These are phyloP conservation scores for Spilarctia lutea DNA, from an alignment of 2,888 invertebrate species.

Conservation along the genomic window DNA sequence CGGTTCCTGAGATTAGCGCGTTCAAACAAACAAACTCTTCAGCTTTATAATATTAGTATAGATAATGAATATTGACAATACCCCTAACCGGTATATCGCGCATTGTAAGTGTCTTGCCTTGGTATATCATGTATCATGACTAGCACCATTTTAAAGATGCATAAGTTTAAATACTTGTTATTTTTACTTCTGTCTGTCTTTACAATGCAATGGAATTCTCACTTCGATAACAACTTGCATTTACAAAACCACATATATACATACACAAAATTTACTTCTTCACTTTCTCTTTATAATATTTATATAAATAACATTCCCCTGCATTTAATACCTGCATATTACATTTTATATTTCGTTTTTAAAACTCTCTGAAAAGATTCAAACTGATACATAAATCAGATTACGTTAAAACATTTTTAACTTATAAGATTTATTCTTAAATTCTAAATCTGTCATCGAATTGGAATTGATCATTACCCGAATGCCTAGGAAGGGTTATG, in stretches of 20 bases:
- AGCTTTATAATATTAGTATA: no score
- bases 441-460: no score
- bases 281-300: not conserved
- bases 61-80: not conserved
- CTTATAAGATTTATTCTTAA: not conserved
- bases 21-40: no score
- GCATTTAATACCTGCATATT: not conserved
- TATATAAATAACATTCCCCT: no score
- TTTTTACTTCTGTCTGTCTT: not conserved
- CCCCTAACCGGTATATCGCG: no score
- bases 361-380: not conserved
- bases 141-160: not conserved
- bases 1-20: no score
- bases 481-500: no score
- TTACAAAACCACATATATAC: not conserved
- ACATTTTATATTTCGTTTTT: not conserved
- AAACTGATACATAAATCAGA: not conserved
- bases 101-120: not conserved
- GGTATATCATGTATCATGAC: not conserved
- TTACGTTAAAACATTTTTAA: not conserved
- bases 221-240: not conserved
- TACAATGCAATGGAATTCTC: not conserved
- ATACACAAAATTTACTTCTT: not conserved
- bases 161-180: no score
- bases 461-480: no score